Conservation (phyloP, 2,888 invertebrate species). For the Leistus spinibarbis region DNA sequence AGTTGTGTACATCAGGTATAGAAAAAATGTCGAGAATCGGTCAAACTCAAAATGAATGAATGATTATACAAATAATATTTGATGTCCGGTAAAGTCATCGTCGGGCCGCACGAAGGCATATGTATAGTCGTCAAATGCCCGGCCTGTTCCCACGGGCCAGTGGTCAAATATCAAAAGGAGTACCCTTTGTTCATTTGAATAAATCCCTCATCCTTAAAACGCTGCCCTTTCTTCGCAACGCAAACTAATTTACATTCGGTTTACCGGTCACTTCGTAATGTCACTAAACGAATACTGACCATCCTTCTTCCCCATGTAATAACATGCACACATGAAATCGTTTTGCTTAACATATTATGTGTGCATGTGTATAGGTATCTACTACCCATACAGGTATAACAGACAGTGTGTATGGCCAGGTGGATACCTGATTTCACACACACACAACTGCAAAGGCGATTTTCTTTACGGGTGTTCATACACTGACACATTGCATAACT, state of each 20-base stretch:
- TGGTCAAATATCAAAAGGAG: conserved; percentile 40
- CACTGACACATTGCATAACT: neutral
- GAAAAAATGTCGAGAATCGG: neutral
- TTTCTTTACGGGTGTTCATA: neutral
- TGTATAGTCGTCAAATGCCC: neutral
- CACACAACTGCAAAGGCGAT: neutral
- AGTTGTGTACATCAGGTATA: neutral
- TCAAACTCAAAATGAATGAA: neutral
- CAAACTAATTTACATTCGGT: conserved; percentile 49
- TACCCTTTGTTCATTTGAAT: conserved; percentile 49
- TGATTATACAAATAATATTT: neutral
- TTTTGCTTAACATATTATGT: neutral
- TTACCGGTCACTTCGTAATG: conserved; percentile 47
- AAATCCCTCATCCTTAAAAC: conserved; percentile 46
- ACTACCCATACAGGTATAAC: neutral
- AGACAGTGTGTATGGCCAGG: neutral
- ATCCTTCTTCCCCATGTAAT: neutral
- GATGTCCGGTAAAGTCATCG: neutral
- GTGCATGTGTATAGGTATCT: neutral
- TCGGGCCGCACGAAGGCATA: neutral
- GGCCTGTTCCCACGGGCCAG: conserved; percentile 28
- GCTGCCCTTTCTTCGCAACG: conserved; percentile 42
- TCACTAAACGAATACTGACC: conserved; percentile 27
- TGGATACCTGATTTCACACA: neutral
- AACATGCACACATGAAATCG: neutral